These are phyloP conservation scores for Pocillopora verrucosa DNA, from an alignment of 64 coral and sea anemone genomes.

Conservation along the genomic window DNA sequence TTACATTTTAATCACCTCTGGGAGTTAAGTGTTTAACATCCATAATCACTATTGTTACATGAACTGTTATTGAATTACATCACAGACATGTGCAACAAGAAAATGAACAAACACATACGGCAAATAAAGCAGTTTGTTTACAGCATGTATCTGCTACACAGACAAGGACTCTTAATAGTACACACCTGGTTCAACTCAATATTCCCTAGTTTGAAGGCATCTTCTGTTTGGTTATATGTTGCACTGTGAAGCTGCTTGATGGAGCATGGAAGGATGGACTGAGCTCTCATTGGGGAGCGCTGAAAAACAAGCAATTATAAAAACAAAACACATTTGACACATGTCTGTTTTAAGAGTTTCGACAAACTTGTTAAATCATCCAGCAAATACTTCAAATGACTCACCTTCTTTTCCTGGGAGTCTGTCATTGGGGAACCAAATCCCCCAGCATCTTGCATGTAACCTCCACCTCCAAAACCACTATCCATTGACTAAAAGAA, in stretches of 20 bases:
- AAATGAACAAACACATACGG: not conserved
- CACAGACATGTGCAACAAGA: too few relatives aligned
- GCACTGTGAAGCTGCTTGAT: constrained; percentile 82
- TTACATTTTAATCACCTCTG: too few relatives aligned
- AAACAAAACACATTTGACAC: not conserved
- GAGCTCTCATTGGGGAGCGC: constrained; percentile 52
- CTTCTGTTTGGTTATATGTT: constrained; percentile 59
- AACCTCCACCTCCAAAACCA: constrained; percentile 74
- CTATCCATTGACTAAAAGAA: constrained; percentile 81
- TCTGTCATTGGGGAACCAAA: constrained; percentile 74
- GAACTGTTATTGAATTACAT: too few relatives aligned
- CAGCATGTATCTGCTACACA: too few relatives aligned
- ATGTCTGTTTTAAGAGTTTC: not conserved
- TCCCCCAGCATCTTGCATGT: constrained; percentile 69
- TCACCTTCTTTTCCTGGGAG: constrained; percentile 89
- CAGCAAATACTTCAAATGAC: not conserved
- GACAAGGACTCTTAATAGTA: not conserved
- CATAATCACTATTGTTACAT: too few relatives aligned
- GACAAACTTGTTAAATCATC: too few relatives aligned
- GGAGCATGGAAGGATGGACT: constrained; percentile 82
- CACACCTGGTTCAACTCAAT: constrained; percentile 79
- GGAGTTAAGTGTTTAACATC: too few relatives aligned
- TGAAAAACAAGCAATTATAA: constrained; percentile 18
- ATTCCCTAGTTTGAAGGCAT: constrained; percentile 62
- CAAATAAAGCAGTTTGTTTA: too few relatives aligned